phyloP scores from a whole-genome alignment of 2,888 invertebrate species.

The Cecidostiba fungosa region DNA sequence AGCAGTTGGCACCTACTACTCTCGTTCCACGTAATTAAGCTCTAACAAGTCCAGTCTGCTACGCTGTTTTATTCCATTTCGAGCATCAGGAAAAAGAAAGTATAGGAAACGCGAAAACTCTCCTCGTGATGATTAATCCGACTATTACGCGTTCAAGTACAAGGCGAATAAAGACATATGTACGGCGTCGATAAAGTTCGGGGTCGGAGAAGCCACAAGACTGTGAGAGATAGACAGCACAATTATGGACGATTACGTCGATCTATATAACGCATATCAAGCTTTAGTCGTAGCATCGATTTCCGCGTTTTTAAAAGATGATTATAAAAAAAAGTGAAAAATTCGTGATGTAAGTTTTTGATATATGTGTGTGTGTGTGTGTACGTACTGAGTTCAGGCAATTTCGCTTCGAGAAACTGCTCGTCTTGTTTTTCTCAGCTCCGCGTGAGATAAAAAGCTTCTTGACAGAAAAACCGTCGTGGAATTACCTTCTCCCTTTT shows the following conservation, averaged over 20 bases:
- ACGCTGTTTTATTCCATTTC: neutral
- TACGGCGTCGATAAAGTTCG: neutral
- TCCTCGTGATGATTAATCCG: neutral
- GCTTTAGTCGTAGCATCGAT: neutral
- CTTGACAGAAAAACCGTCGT: neutral
- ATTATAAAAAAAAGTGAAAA: no score
- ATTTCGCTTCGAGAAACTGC: neutral
- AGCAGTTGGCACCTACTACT: neutral
- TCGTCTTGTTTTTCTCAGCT: neutral
- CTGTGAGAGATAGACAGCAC: neutral
- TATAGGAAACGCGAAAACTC: neutral
- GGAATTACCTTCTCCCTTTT: neutral
- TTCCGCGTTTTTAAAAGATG: no score
- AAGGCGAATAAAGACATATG: constrained; percentile 1
- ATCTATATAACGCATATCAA: neutral
- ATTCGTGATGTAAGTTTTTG: no score
- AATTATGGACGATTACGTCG: neutral
- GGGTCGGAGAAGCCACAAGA: neutral
- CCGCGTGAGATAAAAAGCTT: neutral
- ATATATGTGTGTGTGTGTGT: no score
- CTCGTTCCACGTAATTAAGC: constrained; percentile 1
- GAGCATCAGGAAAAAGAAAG: neutral
- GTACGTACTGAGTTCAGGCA: neutral
- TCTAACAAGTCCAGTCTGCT: neutral
- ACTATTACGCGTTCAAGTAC: neutral